Evolutionary conservation across 1,140 invertebrate genomes (phyloP), one percentile per base, ranked within the genome.

Genomic region (Drosophila yakuba): DNA sequence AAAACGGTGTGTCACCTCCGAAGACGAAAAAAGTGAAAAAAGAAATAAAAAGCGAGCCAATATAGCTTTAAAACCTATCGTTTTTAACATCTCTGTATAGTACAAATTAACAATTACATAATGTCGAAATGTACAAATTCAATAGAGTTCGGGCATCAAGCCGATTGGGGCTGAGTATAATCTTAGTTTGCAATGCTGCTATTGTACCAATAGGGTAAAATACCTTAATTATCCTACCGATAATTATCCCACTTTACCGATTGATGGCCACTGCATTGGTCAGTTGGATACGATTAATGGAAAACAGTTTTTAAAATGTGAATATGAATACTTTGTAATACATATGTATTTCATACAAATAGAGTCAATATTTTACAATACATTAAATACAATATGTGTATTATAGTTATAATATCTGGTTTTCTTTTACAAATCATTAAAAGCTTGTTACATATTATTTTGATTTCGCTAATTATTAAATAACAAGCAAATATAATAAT

Each of bases 291-390:
- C 17, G 15, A 36, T 51, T 35, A 51, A 36, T 35, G 12, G 8
- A 8, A 51, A 32, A 17, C 28, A 35, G 56, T 54, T 59, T 63
- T 61, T 54, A 74, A 59, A 80, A 58, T 68, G 36, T 59, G 14
- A 58, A 23, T 58, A 41, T 39, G 35, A 50, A 32, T 67, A 59
- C 43, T 74, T 78, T 76, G 78, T 74, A 69, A 80, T 88, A 88
- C 80, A 89, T 89, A 55, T 89, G 84, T 89, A 84, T 89, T 89
- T 89, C 84, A 89, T 89, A 89, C 84, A 89, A 89, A 89, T 89
- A 89, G 84, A 89, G 81, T 89, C 69, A 89, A 89, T 89, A 89
- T 84, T 89, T 89, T 89, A 89, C 84, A 89, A 84, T 89, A 89
- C 80, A 84, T 90, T 78, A 85, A 80, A 73, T 86, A 86, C 78